Evolutionary conservation across 2,888 invertebrate species (phyloP).

Genomic region (Ceramica pisi): DNA sequence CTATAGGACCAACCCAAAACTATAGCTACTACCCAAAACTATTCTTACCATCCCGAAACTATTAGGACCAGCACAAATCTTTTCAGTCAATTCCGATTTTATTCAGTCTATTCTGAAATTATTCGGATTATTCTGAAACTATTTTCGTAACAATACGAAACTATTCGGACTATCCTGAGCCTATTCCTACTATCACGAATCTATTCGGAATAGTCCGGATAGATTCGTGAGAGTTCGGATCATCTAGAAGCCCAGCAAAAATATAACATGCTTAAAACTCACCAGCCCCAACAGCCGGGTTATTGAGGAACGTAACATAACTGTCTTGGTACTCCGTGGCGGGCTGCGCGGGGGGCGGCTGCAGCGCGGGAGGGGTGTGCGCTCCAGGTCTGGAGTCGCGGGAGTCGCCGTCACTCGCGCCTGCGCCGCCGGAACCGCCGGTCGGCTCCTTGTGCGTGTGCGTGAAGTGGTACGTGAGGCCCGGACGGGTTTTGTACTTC

Average conservation of each 20-base stretch:
- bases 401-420: slow-evolving; percentile 81
- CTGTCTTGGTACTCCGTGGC: slow-evolving; percentile 92
- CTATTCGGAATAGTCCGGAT: neutral
- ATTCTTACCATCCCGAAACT: neutral
- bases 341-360: slow-evolving; percentile 69
- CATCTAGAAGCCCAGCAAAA: neutral
- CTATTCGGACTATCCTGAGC: neutral
- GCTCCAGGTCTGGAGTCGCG: slow-evolving; percentile 93
- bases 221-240: neutral
- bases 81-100: too few species aligned
- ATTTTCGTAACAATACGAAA: neutral
- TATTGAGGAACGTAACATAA: slow-evolving; percentile 93
- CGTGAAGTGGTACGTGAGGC: slow-evolving; percentile 98
- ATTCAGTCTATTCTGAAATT: too few species aligned
- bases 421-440: slow-evolving; percentile 54
- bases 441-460: slow-evolving; percentile 95
- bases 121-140: neutral
- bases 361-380: slow-evolving; percentile 89
- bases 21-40: neutral
- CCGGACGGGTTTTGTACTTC: slow-evolving; percentile 98
- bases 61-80: neutral
- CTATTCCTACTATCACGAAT: neutral
- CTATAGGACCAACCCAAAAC: neutral
- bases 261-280: slow-evolving; percentile 38
- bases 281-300: slow-evolving; percentile 86